Evolutionary conservation across 2,797 vertebrate species (phyloP).

Genomic region (Rhadinocentrus ornatus): DNA sequence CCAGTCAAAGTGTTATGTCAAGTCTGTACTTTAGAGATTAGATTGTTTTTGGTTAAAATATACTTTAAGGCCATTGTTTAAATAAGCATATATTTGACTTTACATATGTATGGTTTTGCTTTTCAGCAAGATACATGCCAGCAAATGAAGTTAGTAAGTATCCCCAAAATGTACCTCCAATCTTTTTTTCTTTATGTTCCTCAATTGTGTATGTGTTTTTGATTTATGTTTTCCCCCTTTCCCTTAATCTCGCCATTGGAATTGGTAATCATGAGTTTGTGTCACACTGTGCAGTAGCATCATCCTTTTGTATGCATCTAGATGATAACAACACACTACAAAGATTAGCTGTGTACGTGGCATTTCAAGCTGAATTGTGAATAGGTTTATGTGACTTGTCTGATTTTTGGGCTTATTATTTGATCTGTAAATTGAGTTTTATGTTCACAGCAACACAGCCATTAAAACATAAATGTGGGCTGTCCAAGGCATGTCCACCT

Average conservation of each 20-base stretch:
- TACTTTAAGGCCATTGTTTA: not conserved
- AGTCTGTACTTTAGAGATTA: not conserved
- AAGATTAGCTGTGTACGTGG: not conserved
- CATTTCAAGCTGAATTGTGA: not conserved
- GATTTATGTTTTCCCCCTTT: not conserved
- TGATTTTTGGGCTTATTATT: not conserved
- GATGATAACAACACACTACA: not conserved
- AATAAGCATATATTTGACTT: not conserved
- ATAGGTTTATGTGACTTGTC: not conserved
- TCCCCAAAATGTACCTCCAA: not conserved
- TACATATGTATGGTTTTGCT: constrained; percentile 2
- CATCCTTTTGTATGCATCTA: not conserved
- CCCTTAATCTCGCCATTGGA: not conserved
- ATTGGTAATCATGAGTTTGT: not conserved
- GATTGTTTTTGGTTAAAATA: not conserved
- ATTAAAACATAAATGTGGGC: constrained; percentile 87
- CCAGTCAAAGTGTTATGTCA: not conserved
- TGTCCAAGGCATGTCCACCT: constrained; percentile 90
- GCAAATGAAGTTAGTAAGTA: constrained; percentile 84
- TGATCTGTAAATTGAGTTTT: not conserved
- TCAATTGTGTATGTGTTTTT: not conserved
- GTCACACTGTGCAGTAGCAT: not conserved
- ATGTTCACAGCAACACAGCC: constrained; percentile 83
- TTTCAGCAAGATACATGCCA: constrained; percentile 81
- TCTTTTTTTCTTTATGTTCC: not conserved